Evolutionary conservation across 2,888 invertebrate genomes (phyloP).

Genomic region (Chrysodeixis includens): DNA sequence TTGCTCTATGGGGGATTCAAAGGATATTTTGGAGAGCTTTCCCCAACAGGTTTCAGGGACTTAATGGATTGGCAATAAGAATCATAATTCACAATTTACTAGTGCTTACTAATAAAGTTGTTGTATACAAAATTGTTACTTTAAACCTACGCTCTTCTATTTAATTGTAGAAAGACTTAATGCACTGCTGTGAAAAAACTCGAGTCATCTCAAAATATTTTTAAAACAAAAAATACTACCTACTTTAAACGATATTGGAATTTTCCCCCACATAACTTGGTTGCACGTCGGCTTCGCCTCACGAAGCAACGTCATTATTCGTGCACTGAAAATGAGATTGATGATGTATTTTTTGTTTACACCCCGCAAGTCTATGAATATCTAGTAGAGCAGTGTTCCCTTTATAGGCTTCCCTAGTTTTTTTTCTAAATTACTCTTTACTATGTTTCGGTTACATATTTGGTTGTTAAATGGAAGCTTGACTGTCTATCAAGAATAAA

Average conservation of each 20-base stretch:
- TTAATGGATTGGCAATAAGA: too few species aligned
- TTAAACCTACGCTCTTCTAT: too few species aligned
- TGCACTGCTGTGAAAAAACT: neutral
- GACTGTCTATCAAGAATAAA: too few species aligned
- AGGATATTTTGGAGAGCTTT: too few species aligned
- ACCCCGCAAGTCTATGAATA: constrained; percentile 1
- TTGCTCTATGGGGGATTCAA: neutral
- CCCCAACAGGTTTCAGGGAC: too few species aligned
- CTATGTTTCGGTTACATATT: too few species aligned
- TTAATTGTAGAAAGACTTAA: neutral
- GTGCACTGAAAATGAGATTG: constrained; percentile 4
- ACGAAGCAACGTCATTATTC: constrained; percentile 4
- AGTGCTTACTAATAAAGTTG: too few species aligned
- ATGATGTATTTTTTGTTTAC: constrained; percentile 4
- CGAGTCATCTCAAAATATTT: neutral
- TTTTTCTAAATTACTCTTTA: too few species aligned
- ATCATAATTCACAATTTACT: too few species aligned
- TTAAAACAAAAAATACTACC: constrained; percentile 4
- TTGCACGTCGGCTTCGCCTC: neutral
- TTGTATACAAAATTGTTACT: too few species aligned
- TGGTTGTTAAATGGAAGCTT: too few species aligned
- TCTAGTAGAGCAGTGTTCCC: neutral
- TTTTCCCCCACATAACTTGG: constrained; percentile 3
- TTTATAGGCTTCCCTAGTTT: neutral
- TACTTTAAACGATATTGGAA: constrained; percentile 4